Evolutionary conservation across 2,113 vertebrate genomes (phyloP).

Genomic region (Cyprinus carpio): DNA sequence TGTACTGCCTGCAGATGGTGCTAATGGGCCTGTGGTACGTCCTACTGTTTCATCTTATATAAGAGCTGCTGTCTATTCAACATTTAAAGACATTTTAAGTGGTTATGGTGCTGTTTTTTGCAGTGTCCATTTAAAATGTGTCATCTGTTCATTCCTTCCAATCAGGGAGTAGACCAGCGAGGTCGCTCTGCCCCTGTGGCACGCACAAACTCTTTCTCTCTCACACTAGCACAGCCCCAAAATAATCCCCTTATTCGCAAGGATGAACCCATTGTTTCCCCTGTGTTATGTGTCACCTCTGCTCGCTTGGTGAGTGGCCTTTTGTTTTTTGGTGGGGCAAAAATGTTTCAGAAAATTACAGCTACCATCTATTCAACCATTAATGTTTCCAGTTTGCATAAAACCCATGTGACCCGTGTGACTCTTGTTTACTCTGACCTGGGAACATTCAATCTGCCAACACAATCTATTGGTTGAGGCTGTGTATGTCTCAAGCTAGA

Average conservation of each 20-base stretch:
- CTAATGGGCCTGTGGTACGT: conserved; percentile 59
- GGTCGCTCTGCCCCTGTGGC: conserved; percentile 61
- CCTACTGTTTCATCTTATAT: not conserved
- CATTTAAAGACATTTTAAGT: not conserved
- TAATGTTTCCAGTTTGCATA: conserved; percentile 3
- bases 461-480: not conserved
- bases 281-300: conserved; percentile 63
- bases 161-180: conserved; percentile 68
- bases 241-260: conserved; percentile 74
- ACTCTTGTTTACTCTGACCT: not conserved
- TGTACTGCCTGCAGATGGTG: conserved; percentile 63
- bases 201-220: conserved; percentile 68
- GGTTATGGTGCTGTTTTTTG: not conserved
- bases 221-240: conserved; percentile 71
- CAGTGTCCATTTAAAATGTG: not conserved
- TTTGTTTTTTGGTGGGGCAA: not conserved
- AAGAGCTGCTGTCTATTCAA: too few relatives aligned
- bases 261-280: conserved; percentile 54
- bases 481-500: not conserved
- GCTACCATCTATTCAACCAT: not conserved
- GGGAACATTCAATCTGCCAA: not conserved
- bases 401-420: not conserved
- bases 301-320: conserved; percentile 68
- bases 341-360: not conserved
- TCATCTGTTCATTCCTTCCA: not conserved